Evolutionary conservation across 1,140 invertebrate species (phyloP), one percentile per base, ranked within the genome.

Genomic region (Apolygus lucorum): DNA sequence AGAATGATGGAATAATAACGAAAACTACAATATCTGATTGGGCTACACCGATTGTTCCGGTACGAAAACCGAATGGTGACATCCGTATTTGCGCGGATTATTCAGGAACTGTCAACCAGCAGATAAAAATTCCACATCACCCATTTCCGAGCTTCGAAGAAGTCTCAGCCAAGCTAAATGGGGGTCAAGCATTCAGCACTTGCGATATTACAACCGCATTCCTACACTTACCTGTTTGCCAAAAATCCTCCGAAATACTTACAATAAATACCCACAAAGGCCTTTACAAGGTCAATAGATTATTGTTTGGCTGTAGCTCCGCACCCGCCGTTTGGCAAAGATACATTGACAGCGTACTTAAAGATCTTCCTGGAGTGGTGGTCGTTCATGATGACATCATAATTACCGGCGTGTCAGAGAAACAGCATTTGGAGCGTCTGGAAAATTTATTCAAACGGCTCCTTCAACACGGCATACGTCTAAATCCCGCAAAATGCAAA

Each of bases 1-100:
- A 76, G 28, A 49, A 70, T 8, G 67, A 74, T 67, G 78, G 78
- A 29, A 75, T 80, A 21, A 77, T 81, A n/a, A 62, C 73, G 63
- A 73, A 74, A 64, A 77, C 81, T 21, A 74, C 78, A 62, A 70
- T 72, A 69, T 78, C 76, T n/a, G 77, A 81, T 52, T 85, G 81
- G 82, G 81, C 79, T 2, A 78, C 82, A 2, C 82, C 81, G 0
- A 73, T 85, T 4, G 82, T 85, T 0, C 74, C 79, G 1, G 78
- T 83, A 0, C 42, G 75, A 22, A 84, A 84, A 71, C 63, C 75
- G 0, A 75, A 84, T 73, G 79, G 78, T 11, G 72, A 74, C n/a
- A 72, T 80, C 28, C 70, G 82, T 21, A 76, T 84, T 29, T 82
- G 81, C 73, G 78, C 75, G 0, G 82, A 85, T 75, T 84, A 80